Evolutionary conservation across 2,888 invertebrate genomes (phyloP), one percentile per base, ranked within the genome.

Genomic region (Phengaris alcon): DNA sequence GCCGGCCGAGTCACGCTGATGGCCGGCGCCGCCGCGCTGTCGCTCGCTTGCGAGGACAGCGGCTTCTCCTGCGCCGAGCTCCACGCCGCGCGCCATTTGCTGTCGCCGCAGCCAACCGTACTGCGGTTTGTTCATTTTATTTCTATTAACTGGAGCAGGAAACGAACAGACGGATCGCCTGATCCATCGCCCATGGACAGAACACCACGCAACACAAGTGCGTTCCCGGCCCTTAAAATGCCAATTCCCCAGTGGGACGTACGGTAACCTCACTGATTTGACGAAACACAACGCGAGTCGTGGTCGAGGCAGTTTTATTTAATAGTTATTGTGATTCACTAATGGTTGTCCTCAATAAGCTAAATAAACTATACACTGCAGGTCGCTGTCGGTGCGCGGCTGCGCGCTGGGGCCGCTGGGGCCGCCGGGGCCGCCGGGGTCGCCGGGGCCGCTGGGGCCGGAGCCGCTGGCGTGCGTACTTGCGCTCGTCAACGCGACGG

Each of bases 1-100:
- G 70, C 48, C n/a, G 70, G 70, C 15, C 70, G 70, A n/a, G 70
- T 70, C 5, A n/a, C 70, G 46, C 51, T 70, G 64, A 12, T 13
- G 35, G 35, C 35, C 12, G 35, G 12, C 35, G 64, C 12, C 35
- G 64, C 64, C 12, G 64, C 35, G 35, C 64, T 64, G 35, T 12
- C 35, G 64, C 64, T 64, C 35, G 13, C 35, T 2, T 64, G 64
- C 64, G 64, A 64, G 64, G 64, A 64, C 64, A 35, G 35, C 35
- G 64, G 10, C 5, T 64, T 64, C 44, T 12, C 35, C 35, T 64
- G 64, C 64, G 35, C 35, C 35, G 35, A 59, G 13, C 64, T 64
- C 12, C 10, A 0, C 35, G 64, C 64, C 35, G 64, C 64, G 12
- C 12, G 22, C 10, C 35, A 5, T 22, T 22, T 64, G 35, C 64